Base-by-base conservation (phyloP, 2,888 invertebrate genomes). In the Abrostola triplasia region DNA sequence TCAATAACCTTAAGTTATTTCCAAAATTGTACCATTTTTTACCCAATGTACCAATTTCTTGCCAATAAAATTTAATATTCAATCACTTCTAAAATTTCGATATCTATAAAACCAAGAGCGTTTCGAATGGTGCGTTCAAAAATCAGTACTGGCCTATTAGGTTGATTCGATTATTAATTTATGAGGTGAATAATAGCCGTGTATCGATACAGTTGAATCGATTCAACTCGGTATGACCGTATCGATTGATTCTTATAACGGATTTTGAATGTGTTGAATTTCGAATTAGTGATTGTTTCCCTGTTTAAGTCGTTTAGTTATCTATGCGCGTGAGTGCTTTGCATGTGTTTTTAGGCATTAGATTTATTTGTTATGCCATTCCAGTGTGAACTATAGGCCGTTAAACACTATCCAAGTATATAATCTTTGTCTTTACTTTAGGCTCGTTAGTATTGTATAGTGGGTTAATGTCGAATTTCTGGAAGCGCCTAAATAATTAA, bases 121-220 rank as follows among this genome's bases (percentile, higher is more conserved):
- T 89, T 81, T 78, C 88, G 84, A 92, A 92, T 87, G 85, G 81
- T 80, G 84, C 90, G 89, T 91, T 91, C 90, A 88, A 88, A 89
- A 90, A 93, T 94, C 92, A 81, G 91, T 84, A 77, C 79, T 86
- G 91, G 92, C 90, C 92, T 89, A 93, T 94, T 93, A 92, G 83
- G 86, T 88, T 88, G 88, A 92, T 93, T 92, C 91, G 89, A 93
- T 92, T 91, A 91, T 83, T 90, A 90, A 93, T 94, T 93, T 92
- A 93, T 90, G 89, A 91, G 91, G 92, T 91, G 91, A 89, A 87
- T 91, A 93, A 93, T 92, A 84, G 86, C 86, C 88, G 85, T 88
- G 80, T 86, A 88, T 88, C 88, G 90, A 89, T 89, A 86, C 87
- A 90, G 90, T 90, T 89, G 71, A 73, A 79, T 79, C 79, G 76